phyloP scores from a whole-genome alignment of 2,113 vertebrate genomes.

The Mormoops blainvillei region DNA sequence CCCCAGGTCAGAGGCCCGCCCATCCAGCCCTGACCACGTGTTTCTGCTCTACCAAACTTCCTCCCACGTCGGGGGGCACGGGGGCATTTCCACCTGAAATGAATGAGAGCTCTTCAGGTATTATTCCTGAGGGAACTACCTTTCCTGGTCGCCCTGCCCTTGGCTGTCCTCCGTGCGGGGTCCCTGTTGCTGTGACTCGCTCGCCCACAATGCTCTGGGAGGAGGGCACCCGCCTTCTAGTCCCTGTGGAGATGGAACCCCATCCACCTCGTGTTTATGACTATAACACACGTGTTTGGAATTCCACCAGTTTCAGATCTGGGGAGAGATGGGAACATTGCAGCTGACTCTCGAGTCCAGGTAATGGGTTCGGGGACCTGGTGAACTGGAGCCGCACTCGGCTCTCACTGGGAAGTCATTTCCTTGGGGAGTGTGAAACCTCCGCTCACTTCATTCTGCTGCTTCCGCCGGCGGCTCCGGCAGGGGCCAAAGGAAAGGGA shows the following conservation, averaged over 20 bases:
- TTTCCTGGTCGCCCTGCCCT: accelerated
- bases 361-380: background rate
- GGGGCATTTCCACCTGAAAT: background rate
- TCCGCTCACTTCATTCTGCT: background rate
- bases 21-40: accelerated
- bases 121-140: background rate
- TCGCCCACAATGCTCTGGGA: background rate
- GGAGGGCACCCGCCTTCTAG: background rate
- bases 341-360: background rate
- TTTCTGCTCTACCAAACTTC: accelerated
- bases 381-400: background rate
- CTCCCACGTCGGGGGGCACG: background rate
- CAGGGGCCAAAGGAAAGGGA: background rate
- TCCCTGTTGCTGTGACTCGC: too few relatives aligned
- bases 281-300: accelerated
- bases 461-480: background rate
- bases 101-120: background rate
- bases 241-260: background rate
- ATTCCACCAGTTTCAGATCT: background rate
- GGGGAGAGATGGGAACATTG: background rate
- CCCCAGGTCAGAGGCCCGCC: background rate
- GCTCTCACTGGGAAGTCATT: conserved; percentile 2
- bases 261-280: accelerated
- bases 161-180: too few relatives aligned
- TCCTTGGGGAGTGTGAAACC: background rate